phyloP scores from a whole-genome alignment of 2,797 vertebrate genomes.

The Brachymystax lenok region DNA sequence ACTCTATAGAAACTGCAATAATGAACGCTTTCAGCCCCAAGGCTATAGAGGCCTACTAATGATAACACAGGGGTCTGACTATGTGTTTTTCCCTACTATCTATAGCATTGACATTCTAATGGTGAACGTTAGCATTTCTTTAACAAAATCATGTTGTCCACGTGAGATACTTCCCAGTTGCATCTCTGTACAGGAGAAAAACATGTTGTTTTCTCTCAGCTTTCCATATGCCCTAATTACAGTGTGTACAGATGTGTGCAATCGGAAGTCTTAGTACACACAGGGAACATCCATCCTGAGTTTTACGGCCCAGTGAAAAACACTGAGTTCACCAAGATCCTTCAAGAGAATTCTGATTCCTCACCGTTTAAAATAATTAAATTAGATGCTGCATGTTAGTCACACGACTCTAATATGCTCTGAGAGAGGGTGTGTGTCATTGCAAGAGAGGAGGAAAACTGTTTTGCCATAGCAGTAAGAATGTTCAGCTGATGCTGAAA shows the following conservation, averaged over 20 bases:
- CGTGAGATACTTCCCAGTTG: conserved; percentile 15
- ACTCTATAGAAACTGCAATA: not conserved
- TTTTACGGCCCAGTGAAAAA: conserved; percentile 68
- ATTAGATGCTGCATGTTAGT: conserved; percentile 80
- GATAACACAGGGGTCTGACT: too few species aligned
- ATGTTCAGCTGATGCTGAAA: conserved; percentile 68
- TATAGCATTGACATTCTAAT: not conserved
- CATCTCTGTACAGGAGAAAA: conserved; percentile 18
- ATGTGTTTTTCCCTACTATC: too few species aligned
- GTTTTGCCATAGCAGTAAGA: conserved; percentile 43
- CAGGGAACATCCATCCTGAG: conserved; percentile 65
- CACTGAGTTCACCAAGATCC: conserved; percentile 74
- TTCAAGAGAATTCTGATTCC: conserved; percentile 55
- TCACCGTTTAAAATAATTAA: conserved; percentile 76
- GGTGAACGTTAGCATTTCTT: not conserved
- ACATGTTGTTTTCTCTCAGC: conserved; percentile 37
- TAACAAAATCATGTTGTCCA: not conserved
- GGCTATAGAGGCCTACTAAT: too few species aligned
- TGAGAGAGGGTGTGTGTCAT: conserved; percentile 55
- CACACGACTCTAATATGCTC: conserved; percentile 76
- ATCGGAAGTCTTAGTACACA: conserved; percentile 63
- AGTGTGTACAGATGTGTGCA: conserved; percentile 33
- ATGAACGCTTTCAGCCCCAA: not conserved
- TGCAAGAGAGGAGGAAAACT: conserved; percentile 22
- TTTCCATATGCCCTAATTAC: not conserved